Conservation (phyloP, 2,113 vertebrate genomes). For the Antidorcas marsupialis region DNA sequence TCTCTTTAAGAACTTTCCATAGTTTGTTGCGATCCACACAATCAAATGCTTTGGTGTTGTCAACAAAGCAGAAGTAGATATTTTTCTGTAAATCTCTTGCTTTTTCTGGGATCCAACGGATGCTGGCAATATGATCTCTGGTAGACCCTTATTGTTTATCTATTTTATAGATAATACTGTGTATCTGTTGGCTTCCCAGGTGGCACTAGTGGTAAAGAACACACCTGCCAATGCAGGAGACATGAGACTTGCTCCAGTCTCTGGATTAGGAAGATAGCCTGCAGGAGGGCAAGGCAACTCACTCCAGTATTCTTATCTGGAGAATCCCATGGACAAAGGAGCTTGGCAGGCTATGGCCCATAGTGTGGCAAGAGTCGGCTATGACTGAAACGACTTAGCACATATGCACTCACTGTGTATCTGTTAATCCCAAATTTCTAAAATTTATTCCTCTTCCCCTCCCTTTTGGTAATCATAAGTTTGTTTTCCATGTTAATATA, state of each 20-base stretch:
- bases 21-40: background rate
- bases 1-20: background rate
- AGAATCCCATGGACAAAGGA: background rate
- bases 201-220: background rate
- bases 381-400: background rate
- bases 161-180: background rate
- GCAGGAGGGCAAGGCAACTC: background rate
- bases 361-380: background rate
- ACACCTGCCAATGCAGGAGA: background rate
- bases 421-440: background rate
- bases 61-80: background rate
- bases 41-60: background rate
- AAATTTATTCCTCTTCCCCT: background rate
- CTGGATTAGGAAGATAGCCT: background rate
- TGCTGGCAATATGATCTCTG: background rate
- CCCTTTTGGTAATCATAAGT: background rate
- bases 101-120: background rate
- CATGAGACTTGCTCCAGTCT: background rate
- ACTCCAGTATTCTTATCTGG: background rate
- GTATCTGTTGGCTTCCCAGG: background rate
- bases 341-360: background rate
- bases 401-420: background rate
- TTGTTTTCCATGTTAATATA: background rate
- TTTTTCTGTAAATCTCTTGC: background rate
- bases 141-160: background rate